Evolutionary conservation across 2,888 invertebrate genomes (phyloP), one percentile per base, ranked within the genome.

Genomic region (Drosophila rubida): DNA sequence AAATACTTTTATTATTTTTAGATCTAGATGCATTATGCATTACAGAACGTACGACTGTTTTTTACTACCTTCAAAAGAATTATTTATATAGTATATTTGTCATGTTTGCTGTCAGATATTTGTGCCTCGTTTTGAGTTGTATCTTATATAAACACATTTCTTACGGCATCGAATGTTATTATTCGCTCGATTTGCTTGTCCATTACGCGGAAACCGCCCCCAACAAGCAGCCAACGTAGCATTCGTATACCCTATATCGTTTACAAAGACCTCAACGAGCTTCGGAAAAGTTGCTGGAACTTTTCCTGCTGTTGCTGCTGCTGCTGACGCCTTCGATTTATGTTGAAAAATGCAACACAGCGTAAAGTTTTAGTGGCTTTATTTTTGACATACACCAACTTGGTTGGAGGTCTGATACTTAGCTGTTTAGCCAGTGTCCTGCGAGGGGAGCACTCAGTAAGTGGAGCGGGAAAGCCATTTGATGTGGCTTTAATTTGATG

Each of bases 401-500:
- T 57, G 41, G 23, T 14, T 39, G 64, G 51, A 50, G 32, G 8
- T 6, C 30, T 1, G 7, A n/a, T 39, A 50, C 42, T 44, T 23
- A 23, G 30, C 4, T 23, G 30, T 32, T 62, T 51, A 41, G n/a
- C 35, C 25, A 41, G 7, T 44, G 53, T 30, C 32, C 37, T 42
- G 32, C 9, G 22, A 7, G 30, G 39, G 39, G 27, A 14, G 13
- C 9, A n/a, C n/a, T n/a, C 8, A 7, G n/a, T 16, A 4, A 49
- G 25, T 50, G 2, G 25, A 22, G 23, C 19, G 46, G 16, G 48
- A 11, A 1, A 44, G 32, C 53, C 74, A 60, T 75, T 78, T 78
- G 86, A 55, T 85, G 79, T 69, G 67, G 59, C 78, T 68, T 61
- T 81, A 80, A 83, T 84, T 80, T 80, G 80, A 69, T 80, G 84